A percentile compares a stretch with the other conserved stretches of the same genome.
Conservation (phyloP, 2,113 vertebrate species). For the Scatophagus argus region DNA sequence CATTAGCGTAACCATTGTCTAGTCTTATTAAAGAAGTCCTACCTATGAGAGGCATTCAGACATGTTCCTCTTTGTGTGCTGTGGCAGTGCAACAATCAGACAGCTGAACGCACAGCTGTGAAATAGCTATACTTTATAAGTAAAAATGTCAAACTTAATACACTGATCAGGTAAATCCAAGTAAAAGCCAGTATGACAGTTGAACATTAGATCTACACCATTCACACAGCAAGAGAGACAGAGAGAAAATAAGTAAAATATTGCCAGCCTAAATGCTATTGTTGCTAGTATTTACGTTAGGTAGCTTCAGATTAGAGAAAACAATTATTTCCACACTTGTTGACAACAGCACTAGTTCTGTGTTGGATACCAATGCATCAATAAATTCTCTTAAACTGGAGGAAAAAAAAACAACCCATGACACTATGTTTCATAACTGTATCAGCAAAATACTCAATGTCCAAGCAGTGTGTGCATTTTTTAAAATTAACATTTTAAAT, state of each 20-base stretch:
- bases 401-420: too few species aligned
- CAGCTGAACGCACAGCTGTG: not conserved
- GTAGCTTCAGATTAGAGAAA: too few species aligned
- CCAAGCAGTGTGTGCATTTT: too few species aligned
- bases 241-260: not conserved
- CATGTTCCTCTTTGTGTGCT: not conserved
- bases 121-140: too few species aligned
- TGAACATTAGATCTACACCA: not conserved
- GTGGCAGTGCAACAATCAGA: not conserved
- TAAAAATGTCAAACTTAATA: too few species aligned
- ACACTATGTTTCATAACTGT: not conserved
- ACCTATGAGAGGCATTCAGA: not conserved
- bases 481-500: too few species aligned
- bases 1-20: slow-evolving; percentile 65
- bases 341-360: too few species aligned
- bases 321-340: too few species aligned
- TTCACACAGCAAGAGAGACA: not conserved
- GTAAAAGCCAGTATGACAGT: not conserved
- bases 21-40: not conserved
- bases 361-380: too few species aligned
- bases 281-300: not conserved
- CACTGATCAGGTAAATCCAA: too few species aligned
- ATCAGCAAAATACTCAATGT: not conserved
- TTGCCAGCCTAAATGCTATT: not conserved
- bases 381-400: too few species aligned